Conservation (phyloP, 1,140 invertebrate species). For the Drosophila ogumai region DNA sequence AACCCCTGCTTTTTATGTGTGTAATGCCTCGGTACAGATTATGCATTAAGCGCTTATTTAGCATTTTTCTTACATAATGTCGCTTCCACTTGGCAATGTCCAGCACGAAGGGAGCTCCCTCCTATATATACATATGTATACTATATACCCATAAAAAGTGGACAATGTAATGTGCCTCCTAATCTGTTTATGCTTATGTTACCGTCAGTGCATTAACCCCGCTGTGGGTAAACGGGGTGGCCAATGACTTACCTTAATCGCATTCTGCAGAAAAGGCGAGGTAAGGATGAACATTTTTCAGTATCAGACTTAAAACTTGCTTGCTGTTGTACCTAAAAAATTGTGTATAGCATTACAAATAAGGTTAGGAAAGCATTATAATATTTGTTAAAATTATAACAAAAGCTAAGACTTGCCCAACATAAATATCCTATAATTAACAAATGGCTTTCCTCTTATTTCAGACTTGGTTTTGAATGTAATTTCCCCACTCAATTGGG, state of each 20-base stretch:
- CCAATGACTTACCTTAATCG: conserved; percentile 21
- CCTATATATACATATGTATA: background rate
- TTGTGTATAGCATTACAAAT: too few species aligned
- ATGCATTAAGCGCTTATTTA: conserved; percentile 84
- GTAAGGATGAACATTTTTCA: too few species aligned
- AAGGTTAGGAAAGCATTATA: background rate
- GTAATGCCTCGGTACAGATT: conserved; percentile 67
- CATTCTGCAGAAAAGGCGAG: background rate
- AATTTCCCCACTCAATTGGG: conserved; percentile 46
- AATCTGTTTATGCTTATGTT: conserved; percentile 51
- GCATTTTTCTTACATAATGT: conserved; percentile 78
- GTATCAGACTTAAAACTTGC: background rate
- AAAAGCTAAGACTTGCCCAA: background rate
- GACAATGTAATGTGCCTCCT: conserved; percentile 36
- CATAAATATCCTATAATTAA: background rate
- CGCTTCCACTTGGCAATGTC: conserved; percentile 54
- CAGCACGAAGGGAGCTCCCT: conserved; percentile 7
- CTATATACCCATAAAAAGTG: conserved; percentile 36
- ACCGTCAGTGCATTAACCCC: conserved; percentile 21
- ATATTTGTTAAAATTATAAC: background rate
- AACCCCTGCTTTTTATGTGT: conserved; percentile 46
- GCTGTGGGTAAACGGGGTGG: conserved; percentile 5
- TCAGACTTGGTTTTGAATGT: conserved; percentile 12
- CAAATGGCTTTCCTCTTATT: background rate
- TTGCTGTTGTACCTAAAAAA: background rate